Evolutionary conservation across 2,888 invertebrate species (phyloP).

Genomic region (Smittia sp.): DNA sequence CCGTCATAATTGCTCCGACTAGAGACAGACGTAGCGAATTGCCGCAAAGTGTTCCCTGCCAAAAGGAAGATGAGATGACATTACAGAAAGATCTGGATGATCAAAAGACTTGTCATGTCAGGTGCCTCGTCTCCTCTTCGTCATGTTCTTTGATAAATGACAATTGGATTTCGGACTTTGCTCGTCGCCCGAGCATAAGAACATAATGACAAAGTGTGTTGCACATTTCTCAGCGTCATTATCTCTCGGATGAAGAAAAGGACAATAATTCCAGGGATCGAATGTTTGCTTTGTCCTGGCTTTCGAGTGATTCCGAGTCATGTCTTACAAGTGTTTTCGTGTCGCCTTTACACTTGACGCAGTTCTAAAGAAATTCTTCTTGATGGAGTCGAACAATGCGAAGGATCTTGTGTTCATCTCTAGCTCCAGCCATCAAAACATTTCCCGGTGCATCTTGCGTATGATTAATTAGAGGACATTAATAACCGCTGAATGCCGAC

Average conservation of each 20-base stretch:
- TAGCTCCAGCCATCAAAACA: slow-evolving; percentile 18
- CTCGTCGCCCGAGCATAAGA: neutral
- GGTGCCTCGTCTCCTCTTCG: slow-evolving; percentile 22
- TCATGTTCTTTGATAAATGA: slow-evolving; percentile 31
- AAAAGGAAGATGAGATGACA: slow-evolving; percentile 39
- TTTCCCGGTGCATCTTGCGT: slow-evolving; percentile 4
- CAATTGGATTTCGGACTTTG: slow-evolving; percentile 7
- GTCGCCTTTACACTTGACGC: slow-evolving; percentile 16
- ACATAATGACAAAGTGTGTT: slow-evolving; percentile 18
- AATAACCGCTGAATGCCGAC: slow-evolving; percentile 14
- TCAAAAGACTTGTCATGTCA: slow-evolving; percentile 35
- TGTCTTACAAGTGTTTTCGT: slow-evolving; percentile 35
- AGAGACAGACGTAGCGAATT: neutral
- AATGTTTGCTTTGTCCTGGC: neutral
- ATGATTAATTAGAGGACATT: slow-evolving; percentile 37
- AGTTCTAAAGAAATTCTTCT: neutral
- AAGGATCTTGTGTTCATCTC: neutral
- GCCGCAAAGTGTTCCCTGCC: slow-evolving; percentile 16
- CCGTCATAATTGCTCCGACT: neutral
- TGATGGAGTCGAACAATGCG: neutral
- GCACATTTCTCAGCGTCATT: slow-evolving; percentile 11
- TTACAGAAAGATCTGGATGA: slow-evolving; percentile 38
- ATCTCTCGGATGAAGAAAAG: slow-evolving; percentile 3
- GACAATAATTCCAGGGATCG: slow-evolving; percentile 25
- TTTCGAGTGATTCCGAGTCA: slow-evolving; percentile 14